Conservation (phyloP, 2,888 invertebrate species). For the Lamproptera curius region DNA sequence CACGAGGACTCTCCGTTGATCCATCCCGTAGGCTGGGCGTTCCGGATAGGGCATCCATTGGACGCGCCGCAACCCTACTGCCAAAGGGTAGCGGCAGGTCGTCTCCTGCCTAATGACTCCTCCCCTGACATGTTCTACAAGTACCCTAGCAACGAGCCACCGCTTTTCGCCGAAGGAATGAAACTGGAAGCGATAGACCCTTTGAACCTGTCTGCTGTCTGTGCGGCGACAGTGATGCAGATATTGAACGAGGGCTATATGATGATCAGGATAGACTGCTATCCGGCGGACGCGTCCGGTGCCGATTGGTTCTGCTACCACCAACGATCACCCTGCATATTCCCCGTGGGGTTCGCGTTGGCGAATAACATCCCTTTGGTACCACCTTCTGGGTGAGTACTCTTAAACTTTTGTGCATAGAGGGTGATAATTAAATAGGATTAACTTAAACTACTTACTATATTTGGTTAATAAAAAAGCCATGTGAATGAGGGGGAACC, state of each 20-base stretch:
- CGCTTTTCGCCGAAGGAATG: conserved; percentile 89
- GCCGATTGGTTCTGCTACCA: conserved; percentile 99
- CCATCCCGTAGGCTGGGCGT: conserved; percentile 98
- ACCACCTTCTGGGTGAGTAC: conserved; percentile 85
- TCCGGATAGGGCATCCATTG: conserved; percentile 90
- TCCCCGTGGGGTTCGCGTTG: conserved; percentile 96
- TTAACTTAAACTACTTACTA: no score
- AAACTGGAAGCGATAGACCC: conserved; percentile 99
- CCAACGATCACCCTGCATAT: conserved; percentile 94
- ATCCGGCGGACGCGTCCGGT: conserved; percentile 89
- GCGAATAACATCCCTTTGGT: conserved; percentile 89
- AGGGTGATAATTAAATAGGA: no score
- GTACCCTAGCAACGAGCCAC: conserved; percentile 72
- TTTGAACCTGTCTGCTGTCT: conserved; percentile 94
- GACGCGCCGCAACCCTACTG: conserved; percentile 90
- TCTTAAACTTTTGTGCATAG: no score
- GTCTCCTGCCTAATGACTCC: conserved; percentile 87
- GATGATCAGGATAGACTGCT: conserved; percentile 97
- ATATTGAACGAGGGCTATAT: conserved; percentile 95
- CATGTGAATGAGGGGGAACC: no score
- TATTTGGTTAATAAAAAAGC: no score
- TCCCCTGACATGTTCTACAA: conserved; percentile 87
- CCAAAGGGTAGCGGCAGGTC: conserved; percentile 84
- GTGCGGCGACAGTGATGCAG: conserved; percentile 96
- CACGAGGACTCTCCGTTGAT: conserved; percentile 96